A percentile compares a stretch with the other conserved stretches of the same genome.
Conservation (phyloP, 2,113 vertebrate genomes). For the Phodopus roborovskii region DNA sequence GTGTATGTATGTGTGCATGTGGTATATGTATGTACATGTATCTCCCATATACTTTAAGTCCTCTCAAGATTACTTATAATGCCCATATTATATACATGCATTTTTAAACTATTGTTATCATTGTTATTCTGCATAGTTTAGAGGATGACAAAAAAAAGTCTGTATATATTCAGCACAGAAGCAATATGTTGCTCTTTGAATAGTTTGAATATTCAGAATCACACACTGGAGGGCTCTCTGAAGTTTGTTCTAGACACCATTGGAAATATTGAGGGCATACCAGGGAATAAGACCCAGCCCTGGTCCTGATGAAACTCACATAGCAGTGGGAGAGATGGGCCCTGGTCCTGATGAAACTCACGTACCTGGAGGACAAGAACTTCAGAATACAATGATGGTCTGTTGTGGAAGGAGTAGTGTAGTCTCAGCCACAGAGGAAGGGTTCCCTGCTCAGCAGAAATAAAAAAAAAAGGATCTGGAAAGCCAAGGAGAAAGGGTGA, state of each 20-base stretch:
- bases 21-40: neutral
- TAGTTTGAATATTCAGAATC: neutral
- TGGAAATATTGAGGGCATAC: neutral
- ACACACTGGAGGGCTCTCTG: neutral
- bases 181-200: neutral
- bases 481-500: neutral
- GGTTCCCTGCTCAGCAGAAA: neutral
- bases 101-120: too few species aligned
- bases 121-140: neutral
- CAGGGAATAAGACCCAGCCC: neutral
- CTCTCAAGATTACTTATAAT: neutral
- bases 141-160: neutral
- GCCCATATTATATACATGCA: neutral
- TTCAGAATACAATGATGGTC: neutral
- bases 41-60: neutral
- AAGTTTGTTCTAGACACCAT: neutral
- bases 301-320: neutral
- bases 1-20: neutral
- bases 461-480: neutral
- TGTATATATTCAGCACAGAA: neutral
- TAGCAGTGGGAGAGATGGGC: neutral
- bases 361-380: neutral
- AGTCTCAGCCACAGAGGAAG: neutral
- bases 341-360: neutral
- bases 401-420: fast-evolving